Evolutionary conservation across 2,113 vertebrate genomes (phyloP), one percentile per base, ranked within the genome.

Genomic region (Hystrix brachyura): DNA sequence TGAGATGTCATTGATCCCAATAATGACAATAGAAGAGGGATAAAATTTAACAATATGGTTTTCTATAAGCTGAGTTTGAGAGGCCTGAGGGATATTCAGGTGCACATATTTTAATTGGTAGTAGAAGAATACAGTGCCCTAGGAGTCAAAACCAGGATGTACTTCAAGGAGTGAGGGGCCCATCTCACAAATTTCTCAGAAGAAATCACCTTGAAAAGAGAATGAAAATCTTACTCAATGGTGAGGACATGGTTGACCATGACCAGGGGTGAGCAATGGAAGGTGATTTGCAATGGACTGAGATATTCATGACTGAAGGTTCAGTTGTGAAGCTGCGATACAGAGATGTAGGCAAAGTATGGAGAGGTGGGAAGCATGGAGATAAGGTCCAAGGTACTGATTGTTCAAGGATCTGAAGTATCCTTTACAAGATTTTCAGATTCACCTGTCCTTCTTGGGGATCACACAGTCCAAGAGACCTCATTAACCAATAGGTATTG

Each of bases 281-380:
- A 94, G 14, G 9, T 60, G 43, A 23, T 51, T 14, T 57, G 12
- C 38, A 82, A 14, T 34, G 23, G 7, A 15, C 25, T 88, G 34
- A 96, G 72, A 94, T 59, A 51, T 51, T 18, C 0, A 3, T 5
- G 43, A 53, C 19, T 23, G 5, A 91, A 53, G 19, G 27, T n/a
- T 78, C 11, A n/a, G 4, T 53, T 87, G 38, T 72, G 65, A 94
- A 74, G 6, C 7, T 74, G 62, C 17, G 5, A 74, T 51, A 14
- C 7, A 9, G 29, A 8, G 5, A 0, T 43, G 0, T 32, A 6
- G 15, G 53, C 7, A 57, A 32, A 89, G 53, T 3, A 55, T 0
- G 1, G 48, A 91, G 13, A 34, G 23, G 17, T 21, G 86, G 29
- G 14, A 7, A 11, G 21, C 51, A 29, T 7, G 19, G 12, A 78